phyloP scores from a whole-genome alignment of 2,888 invertebrate genomes.

The Himalopsyche anomala region DNA sequence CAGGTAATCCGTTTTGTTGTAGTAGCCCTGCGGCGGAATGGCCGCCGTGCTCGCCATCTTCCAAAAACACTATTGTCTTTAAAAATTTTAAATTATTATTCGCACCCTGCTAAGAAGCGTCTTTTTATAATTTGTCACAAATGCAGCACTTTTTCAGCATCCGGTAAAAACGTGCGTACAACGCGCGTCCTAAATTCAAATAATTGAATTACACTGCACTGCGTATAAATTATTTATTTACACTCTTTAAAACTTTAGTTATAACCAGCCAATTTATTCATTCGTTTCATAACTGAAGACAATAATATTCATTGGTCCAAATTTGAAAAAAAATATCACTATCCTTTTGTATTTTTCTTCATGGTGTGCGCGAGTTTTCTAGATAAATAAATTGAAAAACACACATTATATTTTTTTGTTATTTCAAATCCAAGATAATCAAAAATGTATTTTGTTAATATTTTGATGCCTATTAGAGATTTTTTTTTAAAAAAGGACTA shows the following conservation, averaged over 20 bases:
- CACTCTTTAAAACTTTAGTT: constrained; percentile 6
- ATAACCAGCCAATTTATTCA: constrained; percentile 7
- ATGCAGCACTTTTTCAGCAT: constrained; percentile 27
- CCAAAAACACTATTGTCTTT: constrained; percentile 36
- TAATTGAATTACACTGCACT: constrained; percentile 41
- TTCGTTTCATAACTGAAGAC: constrained; percentile 12
- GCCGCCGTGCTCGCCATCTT: constrained; percentile 73
- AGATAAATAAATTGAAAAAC: background rate
- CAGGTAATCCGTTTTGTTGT: constrained; percentile 70
- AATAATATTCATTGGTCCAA: constrained; percentile 8
- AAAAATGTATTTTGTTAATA: no score
- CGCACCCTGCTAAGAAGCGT: constrained; percentile 7
- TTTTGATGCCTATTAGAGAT: no score
- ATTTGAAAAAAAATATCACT: constrained; percentile 32
- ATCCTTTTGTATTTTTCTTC: constrained; percentile 5
- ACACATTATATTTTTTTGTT: background rate
- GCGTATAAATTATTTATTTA: background rate
- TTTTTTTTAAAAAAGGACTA: no score
- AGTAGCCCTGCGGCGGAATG: constrained; percentile 60
- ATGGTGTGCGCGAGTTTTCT: background rate
- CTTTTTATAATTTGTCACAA: constrained; percentile 24
- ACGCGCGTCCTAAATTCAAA: constrained; percentile 28
- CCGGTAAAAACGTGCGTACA: constrained; percentile 2
- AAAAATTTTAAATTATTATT: constrained; percentile 20
- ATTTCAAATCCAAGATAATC: no score